Conservation (phyloP, 2,888 invertebrate genomes). For the Drosophila anomalata region DNA sequence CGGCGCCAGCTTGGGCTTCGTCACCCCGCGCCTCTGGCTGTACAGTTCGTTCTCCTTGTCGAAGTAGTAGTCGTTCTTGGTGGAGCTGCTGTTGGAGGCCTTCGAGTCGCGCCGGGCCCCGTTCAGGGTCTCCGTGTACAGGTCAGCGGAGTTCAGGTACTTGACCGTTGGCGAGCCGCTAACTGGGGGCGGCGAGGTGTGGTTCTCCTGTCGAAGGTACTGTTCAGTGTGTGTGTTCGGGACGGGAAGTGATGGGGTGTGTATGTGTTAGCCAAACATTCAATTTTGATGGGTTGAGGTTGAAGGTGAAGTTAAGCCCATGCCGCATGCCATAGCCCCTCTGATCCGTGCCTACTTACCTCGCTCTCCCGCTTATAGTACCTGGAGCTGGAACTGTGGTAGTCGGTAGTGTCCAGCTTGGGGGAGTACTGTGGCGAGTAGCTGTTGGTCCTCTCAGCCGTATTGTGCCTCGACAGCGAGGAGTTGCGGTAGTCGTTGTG, state of each 20-base stretch:
- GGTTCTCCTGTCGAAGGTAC: constrained; percentile 79
- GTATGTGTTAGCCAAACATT: constrained; percentile 61
- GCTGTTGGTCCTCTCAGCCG: constrained; percentile 79
- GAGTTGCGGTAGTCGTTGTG: constrained; percentile 82
- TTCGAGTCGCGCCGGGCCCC: constrained; percentile 81
- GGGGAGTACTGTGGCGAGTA: constrained; percentile 84
- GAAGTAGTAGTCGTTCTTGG: constrained; percentile 83
- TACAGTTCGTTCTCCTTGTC: constrained; percentile 84
- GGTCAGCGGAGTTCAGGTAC: constrained; percentile 80
- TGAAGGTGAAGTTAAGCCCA: constrained; percentile 50
- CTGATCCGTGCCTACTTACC: constrained; percentile 70
- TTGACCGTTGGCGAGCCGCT: constrained; percentile 79
- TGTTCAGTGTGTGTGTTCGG: constrained; percentile 55
- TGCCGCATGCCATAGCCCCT: constrained; percentile 45
- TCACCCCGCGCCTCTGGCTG: constrained; percentile 73
- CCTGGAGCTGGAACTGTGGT: constrained; percentile 81
- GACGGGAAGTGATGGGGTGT: constrained; percentile 35
- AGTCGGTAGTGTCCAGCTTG: constrained; percentile 81
- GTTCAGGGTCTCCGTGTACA: constrained; percentile 74
- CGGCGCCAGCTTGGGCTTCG: constrained; percentile 79
- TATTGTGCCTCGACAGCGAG: constrained; percentile 74
- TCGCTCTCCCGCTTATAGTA: constrained; percentile 83
- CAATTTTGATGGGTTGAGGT: constrained; percentile 56
- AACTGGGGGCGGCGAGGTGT: constrained; percentile 67
- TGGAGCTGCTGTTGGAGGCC: constrained; percentile 70